Base-by-base conservation (phyloP, 2,888 invertebrate genomes). In the Apodemia hepburni region DNA sequence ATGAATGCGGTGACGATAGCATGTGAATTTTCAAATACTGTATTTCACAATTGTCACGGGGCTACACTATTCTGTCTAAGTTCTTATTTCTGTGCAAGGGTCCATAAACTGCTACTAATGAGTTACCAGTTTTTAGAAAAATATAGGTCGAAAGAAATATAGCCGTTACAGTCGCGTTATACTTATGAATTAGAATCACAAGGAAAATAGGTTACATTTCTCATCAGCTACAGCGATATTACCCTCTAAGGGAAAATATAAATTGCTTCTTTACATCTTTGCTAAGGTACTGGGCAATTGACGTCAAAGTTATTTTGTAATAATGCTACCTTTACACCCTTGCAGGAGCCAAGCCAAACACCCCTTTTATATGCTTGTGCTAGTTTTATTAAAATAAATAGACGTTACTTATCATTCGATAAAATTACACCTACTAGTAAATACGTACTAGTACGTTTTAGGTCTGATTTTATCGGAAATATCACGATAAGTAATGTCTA, bases 111-210 rank as follows among this genome's bases (percentile, higher is more conserved):
- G 27, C 12, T 27, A 12, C 22, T 51, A 51, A 51, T 27, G 51
- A 51, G 22, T 18, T 22, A 51, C 51, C 6, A 51, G 51, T 15
- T 51, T 6, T 22, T 18, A 51, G 51, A 51, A 51, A 22, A 51
- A 51, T 51, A 27, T 27, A 12, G 12, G 51, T 51, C 3, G 11
- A 51, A 22, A 22, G 22, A 51, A 51, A 51, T 22, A 22, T 51
- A 22, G 22, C 2, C 27, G 49, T 3, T 22, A 22, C 5, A 54
- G 18, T 54, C 27, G 51, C 22, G 18, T 6, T 0, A 54, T 54
- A 54, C 27, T 54, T 27, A 27, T 54, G 22, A 54, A 54, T 27
- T 51, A 51, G 22, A 51, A 51, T 51, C 22, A 54, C 27, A 54
- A 51, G 17, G 22, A 54, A 54, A 54, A 6, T 27, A 27, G 51